phyloP scores from a whole-genome alignment of 2,797 vertebrate genomes.

The Pantherophis alleghaniensis region DNA sequence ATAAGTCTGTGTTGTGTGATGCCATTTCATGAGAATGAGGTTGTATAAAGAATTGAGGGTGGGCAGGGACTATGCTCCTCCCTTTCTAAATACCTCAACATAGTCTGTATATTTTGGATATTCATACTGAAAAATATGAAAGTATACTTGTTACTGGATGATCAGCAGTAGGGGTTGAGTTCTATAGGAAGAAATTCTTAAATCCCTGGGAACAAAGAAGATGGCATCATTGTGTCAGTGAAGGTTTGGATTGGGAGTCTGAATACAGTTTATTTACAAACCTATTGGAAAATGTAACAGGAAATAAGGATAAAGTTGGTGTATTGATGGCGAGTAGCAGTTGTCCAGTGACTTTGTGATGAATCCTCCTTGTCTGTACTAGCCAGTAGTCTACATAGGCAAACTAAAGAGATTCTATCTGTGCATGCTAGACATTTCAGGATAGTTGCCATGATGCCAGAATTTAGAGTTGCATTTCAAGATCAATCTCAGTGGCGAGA shows the following conservation, averaged over 20 bases:
- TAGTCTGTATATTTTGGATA: background rate
- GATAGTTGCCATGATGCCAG: background rate
- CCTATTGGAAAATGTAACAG: background rate
- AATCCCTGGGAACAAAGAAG: background rate
- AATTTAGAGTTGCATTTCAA: background rate
- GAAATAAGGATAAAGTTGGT: background rate
- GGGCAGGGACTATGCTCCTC: background rate
- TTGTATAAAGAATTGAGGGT: background rate
- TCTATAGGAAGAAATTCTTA: background rate
- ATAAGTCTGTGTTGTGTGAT: background rate
- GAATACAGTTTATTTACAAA: background rate
- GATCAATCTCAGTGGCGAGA: background rate
- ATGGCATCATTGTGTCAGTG: background rate
- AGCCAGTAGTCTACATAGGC: background rate
- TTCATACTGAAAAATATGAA: background rate
- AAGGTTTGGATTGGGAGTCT: background rate
- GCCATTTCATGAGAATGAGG: background rate
- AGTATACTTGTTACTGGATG: background rate
- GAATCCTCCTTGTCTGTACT: background rate
- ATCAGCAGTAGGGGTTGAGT: background rate
- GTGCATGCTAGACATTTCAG: background rate
- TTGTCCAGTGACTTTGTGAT: background rate
- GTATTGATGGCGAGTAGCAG: background rate
- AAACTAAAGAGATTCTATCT: background rate
- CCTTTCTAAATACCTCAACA: background rate